phyloP scores from a whole-genome alignment of 2,888 invertebrate genomes.

The Ypsolopha sequella region DNA sequence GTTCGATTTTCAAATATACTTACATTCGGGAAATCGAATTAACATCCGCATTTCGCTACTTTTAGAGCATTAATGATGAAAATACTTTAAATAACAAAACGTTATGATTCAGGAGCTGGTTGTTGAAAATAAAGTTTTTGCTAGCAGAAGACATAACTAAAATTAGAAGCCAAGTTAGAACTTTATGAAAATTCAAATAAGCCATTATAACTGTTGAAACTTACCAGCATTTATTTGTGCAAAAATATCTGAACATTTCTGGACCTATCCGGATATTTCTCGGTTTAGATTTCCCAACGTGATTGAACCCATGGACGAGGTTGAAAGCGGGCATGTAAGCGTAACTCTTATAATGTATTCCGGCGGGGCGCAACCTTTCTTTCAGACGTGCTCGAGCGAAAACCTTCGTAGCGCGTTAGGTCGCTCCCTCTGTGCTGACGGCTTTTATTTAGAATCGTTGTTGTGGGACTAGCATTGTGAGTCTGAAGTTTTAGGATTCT shows the following conservation, averaged over 20 bases:
- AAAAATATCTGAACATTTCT: too few relatives aligned
- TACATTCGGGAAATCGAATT: too few relatives aligned
- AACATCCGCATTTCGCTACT: too few relatives aligned
- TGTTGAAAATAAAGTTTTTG: too few relatives aligned
- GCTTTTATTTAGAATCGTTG: neutral
- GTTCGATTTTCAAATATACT: too few relatives aligned
- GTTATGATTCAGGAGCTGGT: too few relatives aligned
- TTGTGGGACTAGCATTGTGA: neutral
- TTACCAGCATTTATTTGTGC: neutral
- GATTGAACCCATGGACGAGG: neutral
- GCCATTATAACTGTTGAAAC: neutral
- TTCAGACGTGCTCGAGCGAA: conserved; percentile 4
- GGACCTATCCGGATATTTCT: neutral
- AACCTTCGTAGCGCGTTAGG: conserved; percentile 1
- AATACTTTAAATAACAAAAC: too few relatives aligned
- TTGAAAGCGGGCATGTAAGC: neutral
- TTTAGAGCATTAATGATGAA: too few relatives aligned
- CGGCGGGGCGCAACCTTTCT: conserved; percentile 4
- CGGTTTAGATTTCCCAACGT: neutral
- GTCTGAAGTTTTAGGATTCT: too few relatives aligned
- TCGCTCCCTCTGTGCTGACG: neutral
- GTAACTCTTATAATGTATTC: conserved; percentile 5
- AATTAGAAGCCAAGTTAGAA: neutral
- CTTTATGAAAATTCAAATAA: neutral
- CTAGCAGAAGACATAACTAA: too few relatives aligned